Percentiles rank a stretch among this genome's conserved stretches.
phyloP scores from a whole-genome alignment of 2,888 invertebrate genomes.

The Sturmia bella region DNA sequence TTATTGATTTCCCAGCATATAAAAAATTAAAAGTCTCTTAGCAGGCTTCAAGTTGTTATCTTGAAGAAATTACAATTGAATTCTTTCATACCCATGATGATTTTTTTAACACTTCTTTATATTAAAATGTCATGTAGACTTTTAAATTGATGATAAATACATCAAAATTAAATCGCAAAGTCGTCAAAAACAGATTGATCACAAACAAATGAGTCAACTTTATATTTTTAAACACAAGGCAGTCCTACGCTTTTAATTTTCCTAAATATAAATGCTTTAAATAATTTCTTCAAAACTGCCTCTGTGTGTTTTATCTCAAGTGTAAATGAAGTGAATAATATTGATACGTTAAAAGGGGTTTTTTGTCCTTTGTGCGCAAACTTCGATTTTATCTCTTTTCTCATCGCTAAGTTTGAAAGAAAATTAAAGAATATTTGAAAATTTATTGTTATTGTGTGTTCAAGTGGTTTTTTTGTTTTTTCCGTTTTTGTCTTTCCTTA shows the following conservation, averaged over 20 bases:
- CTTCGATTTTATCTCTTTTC: constrained; percentile 13
- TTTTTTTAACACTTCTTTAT: too few species aligned
- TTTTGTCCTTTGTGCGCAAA: background rate
- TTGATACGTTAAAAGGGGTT: constrained; percentile 5
- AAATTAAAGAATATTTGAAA: constrained; percentile 20
- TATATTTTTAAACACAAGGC: too few species aligned
- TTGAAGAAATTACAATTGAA: background rate
- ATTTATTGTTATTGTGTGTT: constrained; percentile 63
- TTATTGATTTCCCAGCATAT: too few species aligned
- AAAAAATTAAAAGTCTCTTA: too few species aligned
- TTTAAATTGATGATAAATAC: too few species aligned
- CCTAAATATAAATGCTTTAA: background rate
- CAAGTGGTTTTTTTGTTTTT: constrained; percentile 41
- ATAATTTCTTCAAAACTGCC: constrained; percentile 27
- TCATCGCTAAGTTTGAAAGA: background rate
- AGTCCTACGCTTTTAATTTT: too few species aligned
- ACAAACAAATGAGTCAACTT: too few species aligned
- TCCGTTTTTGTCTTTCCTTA: background rate
- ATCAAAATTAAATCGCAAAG: too few species aligned
- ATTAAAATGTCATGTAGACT: too few species aligned
- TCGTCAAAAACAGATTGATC: too few species aligned
- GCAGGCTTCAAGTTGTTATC: constrained; percentile 48
- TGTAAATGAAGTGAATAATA: background rate
- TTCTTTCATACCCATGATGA: too few species aligned
- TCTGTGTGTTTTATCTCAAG: background rate